Conservation (phyloP, 2,888 invertebrate species). For the Isotomurus palustris region DNA sequence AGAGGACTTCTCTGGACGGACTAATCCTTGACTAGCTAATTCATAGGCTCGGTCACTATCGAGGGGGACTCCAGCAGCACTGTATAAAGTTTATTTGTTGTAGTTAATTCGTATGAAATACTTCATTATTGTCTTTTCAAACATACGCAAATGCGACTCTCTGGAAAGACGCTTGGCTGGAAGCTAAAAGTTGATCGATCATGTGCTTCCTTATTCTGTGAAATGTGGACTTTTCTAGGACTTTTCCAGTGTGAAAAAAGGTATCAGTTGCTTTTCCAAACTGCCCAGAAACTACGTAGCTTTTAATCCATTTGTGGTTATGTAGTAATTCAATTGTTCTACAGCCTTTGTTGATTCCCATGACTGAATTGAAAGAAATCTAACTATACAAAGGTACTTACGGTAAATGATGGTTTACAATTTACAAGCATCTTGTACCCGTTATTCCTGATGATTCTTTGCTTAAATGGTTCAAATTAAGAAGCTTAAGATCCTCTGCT, state of each 20-base stretch:
- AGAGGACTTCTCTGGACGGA: conserved; percentile 67
- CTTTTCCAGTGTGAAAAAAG: conserved; percentile 65
- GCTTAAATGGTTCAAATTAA: conserved; percentile 60
- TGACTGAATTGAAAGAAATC: conserved; percentile 55
- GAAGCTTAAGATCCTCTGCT: conserved; percentile 61
- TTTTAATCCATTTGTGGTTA: conserved; percentile 61
- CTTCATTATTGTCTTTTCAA: conserved; percentile 3
- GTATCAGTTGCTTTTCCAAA: conserved; percentile 73
- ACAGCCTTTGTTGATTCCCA: conserved; percentile 68
- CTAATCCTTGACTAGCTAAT: conserved; percentile 72
- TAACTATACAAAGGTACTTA: conserved; percentile 20
- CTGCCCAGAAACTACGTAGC: conserved; percentile 68
- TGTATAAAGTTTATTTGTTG: conserved; percentile 48
- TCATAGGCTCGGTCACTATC: conserved; percentile 88
- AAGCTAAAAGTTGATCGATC: conserved; percentile 68
- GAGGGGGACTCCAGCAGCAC: conserved; percentile 71
- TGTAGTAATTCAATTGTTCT: conserved; percentile 57
- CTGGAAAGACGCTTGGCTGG: conserved; percentile 81
- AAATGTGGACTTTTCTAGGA: conserved; percentile 65
- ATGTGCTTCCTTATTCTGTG: conserved; percentile 64
- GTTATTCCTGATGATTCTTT: conserved; percentile 67
- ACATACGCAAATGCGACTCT: conserved; percentile 47
- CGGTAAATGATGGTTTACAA: neutral
- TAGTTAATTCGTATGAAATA: conserved; percentile 8
- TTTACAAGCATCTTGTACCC: conserved; percentile 54